A percentile compares a stretch with the other conserved stretches of the same genome.
Evolutionary conservation across 1,140 invertebrate genomes (phyloP).

Genomic region (Rhyzopertha dominica): DNA sequence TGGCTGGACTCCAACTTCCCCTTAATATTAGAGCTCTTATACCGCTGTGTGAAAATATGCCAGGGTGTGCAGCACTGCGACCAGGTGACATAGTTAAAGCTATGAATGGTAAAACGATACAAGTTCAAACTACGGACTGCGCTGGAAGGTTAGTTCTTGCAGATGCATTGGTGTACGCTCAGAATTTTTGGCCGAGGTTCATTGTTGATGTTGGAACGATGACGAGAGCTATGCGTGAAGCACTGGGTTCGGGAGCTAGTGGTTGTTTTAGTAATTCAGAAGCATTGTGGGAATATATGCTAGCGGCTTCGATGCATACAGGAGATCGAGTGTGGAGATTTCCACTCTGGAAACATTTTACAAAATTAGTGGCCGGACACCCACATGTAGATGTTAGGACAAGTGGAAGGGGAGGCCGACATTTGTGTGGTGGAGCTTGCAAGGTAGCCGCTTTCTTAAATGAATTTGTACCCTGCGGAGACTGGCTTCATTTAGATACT

Average conservation of each 20-base stretch:
- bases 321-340: conserved; percentile 64
- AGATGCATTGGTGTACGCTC: conserved; percentile 60
- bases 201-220: conserved; percentile 62
- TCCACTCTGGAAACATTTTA: conserved; percentile 58
- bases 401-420: conserved; percentile 42
- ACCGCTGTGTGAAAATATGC: conserved; percentile 62
- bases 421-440: conserved; percentile 53
- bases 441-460: conserved; percentile 66
- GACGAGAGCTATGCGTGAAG: conserved; percentile 53
- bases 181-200: conserved; percentile 54
- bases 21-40: conserved; percentile 54
- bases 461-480: conserved; percentile 60
- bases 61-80: conserved; percentile 55
- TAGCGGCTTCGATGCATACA: conserved; percentile 50
- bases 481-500: conserved; percentile 69
- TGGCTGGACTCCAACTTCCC: conserved; percentile 52
- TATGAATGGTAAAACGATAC: conserved; percentile 61
- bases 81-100: conserved; percentile 61
- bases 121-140: conserved; percentile 62
- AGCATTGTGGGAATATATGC: conserved; percentile 49
- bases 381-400: conserved; percentile 57
- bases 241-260: conserved; percentile 52
- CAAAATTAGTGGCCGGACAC: conserved; percentile 34
- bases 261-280: conserved; percentile 56
- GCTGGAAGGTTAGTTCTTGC: conserved; percentile 60